Evolutionary conservation across 2,797 vertebrate species (phyloP), one percentile per base, ranked within the genome.

Genomic region (Loriculus beryllinus): DNA sequence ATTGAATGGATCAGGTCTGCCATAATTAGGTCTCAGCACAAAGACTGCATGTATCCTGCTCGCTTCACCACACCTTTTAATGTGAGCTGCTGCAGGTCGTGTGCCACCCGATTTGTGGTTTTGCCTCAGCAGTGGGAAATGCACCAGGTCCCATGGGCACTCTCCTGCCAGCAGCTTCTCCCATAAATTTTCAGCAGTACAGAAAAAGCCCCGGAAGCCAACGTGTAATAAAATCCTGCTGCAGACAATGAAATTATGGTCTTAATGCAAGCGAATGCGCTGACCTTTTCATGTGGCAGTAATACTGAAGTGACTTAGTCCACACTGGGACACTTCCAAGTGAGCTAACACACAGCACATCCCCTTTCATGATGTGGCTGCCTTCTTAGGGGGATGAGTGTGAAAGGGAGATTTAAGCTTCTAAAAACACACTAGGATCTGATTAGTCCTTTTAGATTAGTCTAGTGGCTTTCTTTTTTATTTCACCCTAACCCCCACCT

Each of bases 211-310:
- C 8, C 48, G 79, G 51, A 91, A 76, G 33, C 16, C 65, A 45
- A 40, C 4, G 8, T 40, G 35, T 23, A 76, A 77, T 48, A 43
- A 79, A 85, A 54, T 51, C 51, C 60, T 74, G 15, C 47, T 70
- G 56, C 76, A 89, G 35, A 80, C 29, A 82, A 51, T 33, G 20
- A 74, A 56, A 48, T 80, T 48, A 48, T 23, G 1, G 47, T 63
- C 87, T 79, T 43, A 89, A 85, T 23, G 39, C 18, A 64, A 89
- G 45, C 10, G 65, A 75, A 69, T 0, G 1, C 1, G 3, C 16
- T 59, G 75, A 82, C 35, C 9, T 91, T 82, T 68, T 64, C 33
- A 76, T 78, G 82, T 26, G 22, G 56, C 62, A 77, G 77, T 85
- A 56, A 79, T 67, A 54, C 29, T 56, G 2, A 86, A 69, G 47